Conservation (phyloP, 92 coral and sea anemone genomes). For the Desmophyllum pertusum region DNA sequence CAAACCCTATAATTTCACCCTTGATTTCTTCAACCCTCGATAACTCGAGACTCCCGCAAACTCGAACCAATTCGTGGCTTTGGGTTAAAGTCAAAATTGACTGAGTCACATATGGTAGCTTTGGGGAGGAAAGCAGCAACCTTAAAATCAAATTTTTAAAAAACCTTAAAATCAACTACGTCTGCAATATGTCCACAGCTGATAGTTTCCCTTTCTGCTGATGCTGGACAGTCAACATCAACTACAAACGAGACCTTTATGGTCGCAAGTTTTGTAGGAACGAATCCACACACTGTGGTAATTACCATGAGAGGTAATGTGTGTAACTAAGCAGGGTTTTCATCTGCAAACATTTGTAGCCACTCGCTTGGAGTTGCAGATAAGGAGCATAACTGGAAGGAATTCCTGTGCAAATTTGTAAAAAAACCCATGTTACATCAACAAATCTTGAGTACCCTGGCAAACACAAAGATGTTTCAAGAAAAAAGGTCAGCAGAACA, state of each 20-base stretch:
- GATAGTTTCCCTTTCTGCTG: background rate
- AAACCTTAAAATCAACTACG: no score
- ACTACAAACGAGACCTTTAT: background rate
- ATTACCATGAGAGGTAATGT: background rate
- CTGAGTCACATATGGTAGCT: slow-evolving; percentile 4
- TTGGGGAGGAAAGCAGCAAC: slow-evolving; percentile 34
- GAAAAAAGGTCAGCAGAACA: slow-evolving; percentile 22
- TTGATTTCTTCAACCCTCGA: no score
- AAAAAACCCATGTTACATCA: background rate
- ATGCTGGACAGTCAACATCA: background rate
- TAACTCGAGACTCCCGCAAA: no score
- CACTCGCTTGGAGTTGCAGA: slow-evolving; percentile 27
- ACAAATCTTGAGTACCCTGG: slow-evolving; percentile 31
- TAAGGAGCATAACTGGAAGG: slow-evolving; percentile 2
- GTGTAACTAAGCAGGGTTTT: slow-evolving; percentile 34
- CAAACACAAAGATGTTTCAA: slow-evolving; percentile 22
- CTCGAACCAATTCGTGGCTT: no score
- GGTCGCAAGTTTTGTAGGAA: slow-evolving; percentile 28
- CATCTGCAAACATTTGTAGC: background rate
- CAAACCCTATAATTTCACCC: no score
- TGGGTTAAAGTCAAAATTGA: slow-evolving; percentile 21
- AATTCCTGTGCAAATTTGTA: slow-evolving; percentile 9
- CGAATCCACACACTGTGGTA: slow-evolving; percentile 9
- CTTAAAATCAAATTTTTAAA: no score
- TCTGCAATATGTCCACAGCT: slow-evolving; percentile 16